phyloP scores from a whole-genome alignment of 2,797 vertebrate genomes.

The Helostoma temminkii region DNA sequence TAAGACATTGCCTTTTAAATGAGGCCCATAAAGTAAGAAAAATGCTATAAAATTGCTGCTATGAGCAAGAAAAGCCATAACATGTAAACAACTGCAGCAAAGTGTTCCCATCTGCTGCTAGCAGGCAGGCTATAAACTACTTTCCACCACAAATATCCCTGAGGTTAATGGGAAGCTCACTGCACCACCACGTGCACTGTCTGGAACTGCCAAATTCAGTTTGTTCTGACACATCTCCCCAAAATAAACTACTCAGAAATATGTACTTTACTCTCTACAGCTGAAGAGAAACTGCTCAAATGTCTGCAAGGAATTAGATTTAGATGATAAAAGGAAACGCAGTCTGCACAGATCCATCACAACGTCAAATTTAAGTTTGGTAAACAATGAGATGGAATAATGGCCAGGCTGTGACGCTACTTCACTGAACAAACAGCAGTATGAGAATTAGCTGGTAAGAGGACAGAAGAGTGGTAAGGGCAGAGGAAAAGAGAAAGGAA shows the following conservation, averaged over 20 bases:
- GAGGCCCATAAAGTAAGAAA: conserved; percentile 53
- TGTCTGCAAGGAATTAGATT: conserved; percentile 25
- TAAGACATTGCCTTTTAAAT: conserved; percentile 63
- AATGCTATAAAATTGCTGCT: conserved; percentile 63
- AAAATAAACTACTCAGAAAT: conserved; percentile 48
- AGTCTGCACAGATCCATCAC: conserved; percentile 18
- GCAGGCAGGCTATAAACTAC: conserved; percentile 69
- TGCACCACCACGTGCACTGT: conserved; percentile 54
- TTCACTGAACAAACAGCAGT: conserved; percentile 32
- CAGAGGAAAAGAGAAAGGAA: neutral
- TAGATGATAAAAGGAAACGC: conserved; percentile 23
- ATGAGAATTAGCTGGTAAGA: conserved; percentile 19
- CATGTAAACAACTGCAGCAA: conserved; percentile 78
- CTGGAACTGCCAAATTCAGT: conserved; percentile 62
- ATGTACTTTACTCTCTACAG: conserved; percentile 25
- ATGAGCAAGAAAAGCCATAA: conserved; percentile 73
- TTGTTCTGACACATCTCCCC: conserved; percentile 53
- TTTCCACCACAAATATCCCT: conserved; percentile 75
- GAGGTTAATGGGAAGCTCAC: conserved; percentile 75
- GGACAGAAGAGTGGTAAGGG: neutral
- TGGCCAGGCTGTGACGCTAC: conserved; percentile 1
- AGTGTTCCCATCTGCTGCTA: conserved; percentile 81
- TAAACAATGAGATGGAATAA: conserved; percentile 42
- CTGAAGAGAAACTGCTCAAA: conserved; percentile 14
- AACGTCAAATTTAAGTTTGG: conserved; percentile 32